These are phyloP conservation scores for Ricordea florida DNA, from an alignment of 92 coral and sea anemone species.

Conservation along the genomic window DNA sequence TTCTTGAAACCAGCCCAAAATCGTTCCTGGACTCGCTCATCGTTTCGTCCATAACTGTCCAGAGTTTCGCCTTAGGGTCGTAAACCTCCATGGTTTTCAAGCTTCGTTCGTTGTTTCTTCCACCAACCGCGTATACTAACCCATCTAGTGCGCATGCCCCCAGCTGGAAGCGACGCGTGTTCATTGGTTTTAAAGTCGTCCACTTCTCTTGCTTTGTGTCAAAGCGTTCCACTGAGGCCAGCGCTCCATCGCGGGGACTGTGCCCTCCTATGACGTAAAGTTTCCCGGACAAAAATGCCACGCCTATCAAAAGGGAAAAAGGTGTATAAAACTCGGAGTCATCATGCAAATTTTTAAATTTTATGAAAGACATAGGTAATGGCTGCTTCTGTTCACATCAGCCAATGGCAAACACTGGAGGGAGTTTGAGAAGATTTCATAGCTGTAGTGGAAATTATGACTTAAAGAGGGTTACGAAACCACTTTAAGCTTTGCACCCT, in stretches of 20 bases:
- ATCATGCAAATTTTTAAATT: no score
- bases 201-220: constrained; percentile 78
- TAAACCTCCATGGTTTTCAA: constrained; percentile 72
- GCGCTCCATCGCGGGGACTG: constrained; percentile 68
- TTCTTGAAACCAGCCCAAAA: constrained; percentile 73
- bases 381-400: no score
- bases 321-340: no score
- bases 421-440: no score
- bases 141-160: constrained; percentile 59
- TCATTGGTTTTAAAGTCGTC: constrained; percentile 65
- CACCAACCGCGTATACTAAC: constrained; percentile 78
- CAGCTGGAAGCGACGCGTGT: constrained; percentile 64
- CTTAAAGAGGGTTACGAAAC: no score
- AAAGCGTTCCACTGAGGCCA: constrained; percentile 74
- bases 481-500: no score
- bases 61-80: constrained; percentile 65
- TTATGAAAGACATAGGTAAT: no score
- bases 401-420: no score
- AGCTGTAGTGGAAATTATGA: no score
- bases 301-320: constrained; percentile 33
- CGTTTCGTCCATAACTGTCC: constrained; percentile 38
- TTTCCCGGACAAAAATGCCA: constrained; percentile 59
- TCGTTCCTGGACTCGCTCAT: constrained; percentile 85
- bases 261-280: constrained; percentile 96
- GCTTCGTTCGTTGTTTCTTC: constrained; percentile 79